Evolutionary conservation across 2,113 vertebrate species (phyloP), one percentile per base, ranked within the genome.

Genomic region (Etia nguti): DNA sequence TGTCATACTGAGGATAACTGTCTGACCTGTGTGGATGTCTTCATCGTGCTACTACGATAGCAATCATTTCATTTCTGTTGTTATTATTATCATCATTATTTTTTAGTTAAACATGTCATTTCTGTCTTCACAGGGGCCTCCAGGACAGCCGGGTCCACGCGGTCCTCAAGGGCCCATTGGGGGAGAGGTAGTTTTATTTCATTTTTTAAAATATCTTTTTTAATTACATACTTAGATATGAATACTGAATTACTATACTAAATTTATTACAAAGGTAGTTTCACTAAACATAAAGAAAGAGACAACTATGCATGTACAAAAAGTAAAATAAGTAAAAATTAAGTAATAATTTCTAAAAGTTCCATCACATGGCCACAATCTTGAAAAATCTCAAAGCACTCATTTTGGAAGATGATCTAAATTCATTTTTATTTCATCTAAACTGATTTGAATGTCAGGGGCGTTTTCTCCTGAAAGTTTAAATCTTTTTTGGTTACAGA

Each of bases 131-230:
- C 94, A 99, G 98, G 98, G 98, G 11, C 98, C 97, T 20, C 97
- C 97, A 8, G 98, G 98, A 85, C 97, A 97, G 22, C 96, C 94
- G 10, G 98, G 98, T 15, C 98, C 97, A 79, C 91, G 96, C 70
- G 97, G 97, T 10, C 96, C 97, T 46, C 96, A 92, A 52, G 98
- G 98, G 34, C 88, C 97, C 48, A 96, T 80, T 4, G 98, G 98
- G 56, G 96, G 96, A 46, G 97, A 98, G 97, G 98, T 98, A 94
- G 83, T 41, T 85, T 29, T 52, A n/a, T 77, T 79, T 13, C 1
- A 20, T 59, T 34, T 79, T 2, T 68, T 68, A 3, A 38, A 38
- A 1, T 10, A 18, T 29, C 29, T 68, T 50, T 31, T 77, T 57
- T 26, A 55, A 65, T 43, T 43, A 79, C 10, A 24, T 26, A 77